A percentile compares a stretch with the other conserved stretches of the same genome.
Conservation (phyloP, 2,888 invertebrate species). For the Synergus umbraculus region DNA sequence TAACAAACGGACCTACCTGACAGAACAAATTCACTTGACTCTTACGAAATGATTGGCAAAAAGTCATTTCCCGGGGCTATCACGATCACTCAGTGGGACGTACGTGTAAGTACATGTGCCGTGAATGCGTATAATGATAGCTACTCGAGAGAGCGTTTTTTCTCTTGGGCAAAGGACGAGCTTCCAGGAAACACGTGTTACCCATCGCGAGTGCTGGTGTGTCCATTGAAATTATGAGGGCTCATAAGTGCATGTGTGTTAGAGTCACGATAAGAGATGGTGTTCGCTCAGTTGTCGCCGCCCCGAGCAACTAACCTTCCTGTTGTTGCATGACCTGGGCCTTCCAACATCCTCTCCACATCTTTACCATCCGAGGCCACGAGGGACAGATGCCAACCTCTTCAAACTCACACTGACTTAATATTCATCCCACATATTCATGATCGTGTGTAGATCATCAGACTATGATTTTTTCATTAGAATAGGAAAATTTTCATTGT, state of each 20-base stretch:
- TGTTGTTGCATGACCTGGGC: slow-evolving; percentile 74
- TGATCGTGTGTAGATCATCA: no score
- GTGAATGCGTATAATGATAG: slow-evolving; percentile 26
- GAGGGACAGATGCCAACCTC: slow-evolving; percentile 55
- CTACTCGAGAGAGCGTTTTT: slow-evolving; percentile 20
- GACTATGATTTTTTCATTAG: no score
- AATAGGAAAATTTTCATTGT: no score
- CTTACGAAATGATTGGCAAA: slow-evolving; percentile 26
- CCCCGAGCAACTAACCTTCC: slow-evolving; percentile 75
- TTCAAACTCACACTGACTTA: background rate
- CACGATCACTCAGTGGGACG: slow-evolving; percentile 11
- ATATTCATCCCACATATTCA: background rate
- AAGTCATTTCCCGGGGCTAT: slow-evolving; percentile 13
- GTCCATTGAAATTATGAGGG: slow-evolving; percentile 68
- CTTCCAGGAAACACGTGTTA: slow-evolving; percentile 63
- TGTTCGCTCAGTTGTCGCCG: slow-evolving; percentile 73
- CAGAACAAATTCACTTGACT: slow-evolving; percentile 18
- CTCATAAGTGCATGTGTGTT: slow-evolving; percentile 66
- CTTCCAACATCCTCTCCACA: slow-evolving; percentile 65
- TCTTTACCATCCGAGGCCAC: slow-evolving; percentile 41
- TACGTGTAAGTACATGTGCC: slow-evolving; percentile 1
- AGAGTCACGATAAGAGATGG: slow-evolving; percentile 63
- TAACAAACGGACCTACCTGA: slow-evolving; percentile 1
- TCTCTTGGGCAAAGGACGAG: slow-evolving; percentile 48
- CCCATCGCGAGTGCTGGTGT: slow-evolving; percentile 50